These are phyloP conservation scores for Poecilus cupreus DNA, from an alignment of 2,888 invertebrate genomes.

Conservation along the genomic window DNA sequence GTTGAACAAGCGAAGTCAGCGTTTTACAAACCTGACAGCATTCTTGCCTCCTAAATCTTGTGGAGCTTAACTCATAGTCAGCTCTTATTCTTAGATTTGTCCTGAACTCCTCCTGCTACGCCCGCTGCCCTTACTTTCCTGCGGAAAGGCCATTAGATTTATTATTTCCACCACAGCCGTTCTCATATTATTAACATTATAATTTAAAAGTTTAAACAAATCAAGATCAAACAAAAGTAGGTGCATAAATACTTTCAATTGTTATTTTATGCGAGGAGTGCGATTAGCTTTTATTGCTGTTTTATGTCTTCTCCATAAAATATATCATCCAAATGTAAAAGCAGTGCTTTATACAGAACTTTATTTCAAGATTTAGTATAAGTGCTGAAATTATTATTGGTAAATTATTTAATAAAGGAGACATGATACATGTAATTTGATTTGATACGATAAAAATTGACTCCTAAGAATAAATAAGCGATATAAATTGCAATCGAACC, in stretches of 20 bases:
- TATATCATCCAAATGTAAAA: not conserved
- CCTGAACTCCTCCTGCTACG: not conserved
- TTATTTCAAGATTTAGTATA: no score
- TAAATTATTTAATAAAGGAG: no score
- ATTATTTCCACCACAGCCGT: no score
- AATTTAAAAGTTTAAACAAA: not conserved
- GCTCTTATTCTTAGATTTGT: conserved; percentile 29
- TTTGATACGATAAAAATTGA: no score
- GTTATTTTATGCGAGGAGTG: not conserved
- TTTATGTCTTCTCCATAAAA: not conserved
- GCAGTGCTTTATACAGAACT: not conserved
- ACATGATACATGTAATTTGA: no score
- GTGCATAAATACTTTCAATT: not conserved
- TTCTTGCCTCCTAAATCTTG: conserved; percentile 4
- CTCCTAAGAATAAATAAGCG: no score
- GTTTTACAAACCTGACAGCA: conserved; percentile 14
- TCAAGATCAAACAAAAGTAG: not conserved
- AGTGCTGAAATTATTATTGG: no score
- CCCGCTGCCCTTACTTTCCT: not conserved
- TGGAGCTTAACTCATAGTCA: conserved; percentile 25
- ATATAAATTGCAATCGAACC: no score
- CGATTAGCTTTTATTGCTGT: not conserved
- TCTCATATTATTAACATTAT: no score
- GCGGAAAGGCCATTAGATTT: not conserved
- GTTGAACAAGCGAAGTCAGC: conserved; percentile 16